A percentile compares a stretch with the other conserved stretches of the same genome.
phyloP scores from a whole-genome alignment of 2,888 invertebrate species.

The Schizaphis graminum region DNA sequence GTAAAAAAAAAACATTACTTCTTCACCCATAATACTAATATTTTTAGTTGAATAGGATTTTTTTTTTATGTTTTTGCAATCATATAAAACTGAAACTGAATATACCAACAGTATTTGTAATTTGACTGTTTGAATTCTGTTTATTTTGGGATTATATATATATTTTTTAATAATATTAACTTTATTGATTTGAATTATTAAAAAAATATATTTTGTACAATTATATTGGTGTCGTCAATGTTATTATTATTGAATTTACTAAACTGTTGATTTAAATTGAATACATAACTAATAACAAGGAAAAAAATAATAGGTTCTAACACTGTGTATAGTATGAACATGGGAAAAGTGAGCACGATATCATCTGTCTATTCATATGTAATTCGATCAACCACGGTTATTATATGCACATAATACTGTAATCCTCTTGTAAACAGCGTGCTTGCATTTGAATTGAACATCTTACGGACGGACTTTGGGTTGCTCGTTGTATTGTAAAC shows the following conservation, averaged over 20 bases:
- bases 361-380: neutral
- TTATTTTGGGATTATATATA: neutral
- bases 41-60: neutral
- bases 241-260: neutral
- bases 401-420: slow-evolving; percentile 1
- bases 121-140: neutral
- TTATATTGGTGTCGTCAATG: neutral
- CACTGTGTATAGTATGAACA: neutral
- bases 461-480: slow-evolving; percentile 6
- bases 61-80: neutral
- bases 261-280: neutral
- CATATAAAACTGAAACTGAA: neutral
- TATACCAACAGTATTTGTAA: neutral
- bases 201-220: neutral
- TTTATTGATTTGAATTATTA: neutral
- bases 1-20: neutral
- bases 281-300: neutral
- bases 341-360: slow-evolving; percentile 5
- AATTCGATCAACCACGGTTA: slow-evolving; percentile 40
- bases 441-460: slow-evolving; percentile 16
- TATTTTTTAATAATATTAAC: neutral
- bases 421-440: slow-evolving; percentile 24
- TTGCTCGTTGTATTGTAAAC: neutral
- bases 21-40: neutral
- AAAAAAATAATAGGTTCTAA: neutral